phyloP scores from a whole-genome alignment of 2,113 vertebrate genomes.

The Nyctereutes procyonoides region DNA sequence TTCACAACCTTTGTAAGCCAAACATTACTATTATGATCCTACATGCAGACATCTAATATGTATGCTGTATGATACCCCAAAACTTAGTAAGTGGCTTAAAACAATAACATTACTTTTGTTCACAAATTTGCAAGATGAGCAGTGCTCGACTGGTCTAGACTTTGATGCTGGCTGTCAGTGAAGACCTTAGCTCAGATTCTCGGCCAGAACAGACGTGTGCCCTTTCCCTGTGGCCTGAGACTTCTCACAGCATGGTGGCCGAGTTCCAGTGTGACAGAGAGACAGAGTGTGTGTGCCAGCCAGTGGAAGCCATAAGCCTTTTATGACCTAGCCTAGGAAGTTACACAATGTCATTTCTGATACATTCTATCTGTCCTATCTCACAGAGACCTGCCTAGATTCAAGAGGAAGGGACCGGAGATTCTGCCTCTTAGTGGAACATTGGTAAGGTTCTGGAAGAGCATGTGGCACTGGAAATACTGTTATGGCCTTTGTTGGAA shows the following conservation, averaged over 20 bases:
- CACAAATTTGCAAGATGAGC: background rate
- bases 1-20: background rate
- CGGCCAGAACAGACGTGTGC: background rate
- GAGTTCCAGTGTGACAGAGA: background rate
- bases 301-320: background rate
- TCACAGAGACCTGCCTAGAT: background rate
- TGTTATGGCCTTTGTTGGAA: background rate
- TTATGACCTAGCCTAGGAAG: background rate
- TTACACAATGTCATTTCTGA: background rate
- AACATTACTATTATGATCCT: background rate
- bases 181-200: background rate
- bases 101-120: background rate
- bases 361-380: background rate
- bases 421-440: background rate
- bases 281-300: rapidly evolving
- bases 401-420: background rate
- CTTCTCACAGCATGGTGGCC: background rate
- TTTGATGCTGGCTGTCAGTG: background rate
- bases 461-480: background rate
- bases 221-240: background rate
- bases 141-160: background rate
- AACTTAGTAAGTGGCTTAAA: background rate
- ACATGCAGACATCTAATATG: background rate
- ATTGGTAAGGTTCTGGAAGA: background rate
- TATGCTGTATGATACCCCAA: background rate